A percentile compares a stretch with the other conserved stretches of the same genome.
Evolutionary conservation across 2,888 invertebrate species (phyloP).

Genomic region (Cheilosia vulpina): DNA sequence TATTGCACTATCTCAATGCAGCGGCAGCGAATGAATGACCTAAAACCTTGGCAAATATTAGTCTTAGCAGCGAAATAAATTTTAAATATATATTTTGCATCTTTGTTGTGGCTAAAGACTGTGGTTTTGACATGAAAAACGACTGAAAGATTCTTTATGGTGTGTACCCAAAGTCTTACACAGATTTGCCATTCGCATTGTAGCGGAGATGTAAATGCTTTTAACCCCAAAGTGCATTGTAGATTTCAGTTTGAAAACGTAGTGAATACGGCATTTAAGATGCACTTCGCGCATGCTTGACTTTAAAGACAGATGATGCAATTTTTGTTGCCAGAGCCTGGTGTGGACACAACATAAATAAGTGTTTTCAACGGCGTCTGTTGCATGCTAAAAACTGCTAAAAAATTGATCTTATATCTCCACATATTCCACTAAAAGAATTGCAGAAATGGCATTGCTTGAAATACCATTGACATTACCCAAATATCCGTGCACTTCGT

Average conservation of each 20-base stretch:
- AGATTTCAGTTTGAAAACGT: background rate
- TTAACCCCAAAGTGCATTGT: constrained; percentile 4
- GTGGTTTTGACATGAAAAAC: background rate
- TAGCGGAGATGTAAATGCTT: constrained; percentile 2
- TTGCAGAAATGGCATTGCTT: too few relatives aligned
- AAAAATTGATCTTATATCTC: too few relatives aligned
- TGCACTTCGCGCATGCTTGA: background rate
- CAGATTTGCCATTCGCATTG: background rate
- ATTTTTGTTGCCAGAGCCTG: background rate
- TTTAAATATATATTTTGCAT: constrained; percentile 15
- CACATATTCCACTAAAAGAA: too few relatives aligned
- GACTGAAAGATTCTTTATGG: background rate
- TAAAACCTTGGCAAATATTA: constrained; percentile 27
- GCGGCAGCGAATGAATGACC: constrained; percentile 28
- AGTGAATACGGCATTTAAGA: constrained; percentile 13
- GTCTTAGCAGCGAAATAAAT: background rate
- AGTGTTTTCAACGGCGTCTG: background rate
- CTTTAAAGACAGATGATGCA: background rate
- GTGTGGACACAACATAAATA: background rate
- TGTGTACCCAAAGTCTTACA: background rate
- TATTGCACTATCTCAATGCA: constrained; percentile 1
- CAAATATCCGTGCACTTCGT: too few relatives aligned
- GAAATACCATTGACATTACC: too few relatives aligned
- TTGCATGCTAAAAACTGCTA: background rate
- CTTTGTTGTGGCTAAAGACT: background rate